These are phyloP conservation scores for Trichechus manatus DNA, from an alignment of 2,113 vertebrate species.

Conservation along the genomic window DNA sequence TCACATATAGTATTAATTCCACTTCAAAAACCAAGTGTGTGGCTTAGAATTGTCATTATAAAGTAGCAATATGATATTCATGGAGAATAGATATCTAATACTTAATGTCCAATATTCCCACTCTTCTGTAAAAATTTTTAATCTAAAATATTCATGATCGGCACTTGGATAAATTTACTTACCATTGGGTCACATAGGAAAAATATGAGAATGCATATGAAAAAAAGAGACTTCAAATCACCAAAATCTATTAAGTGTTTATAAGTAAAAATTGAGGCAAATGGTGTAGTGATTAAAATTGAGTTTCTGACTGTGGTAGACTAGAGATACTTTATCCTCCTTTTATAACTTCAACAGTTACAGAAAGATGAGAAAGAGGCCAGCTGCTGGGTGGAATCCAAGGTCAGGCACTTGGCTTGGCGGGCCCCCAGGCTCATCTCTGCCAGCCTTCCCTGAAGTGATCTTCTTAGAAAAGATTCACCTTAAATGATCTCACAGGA, in stretches of 20 bases:
- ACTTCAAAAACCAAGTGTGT: conserved; percentile 5
- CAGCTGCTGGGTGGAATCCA: not conserved
- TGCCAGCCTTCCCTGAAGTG: not conserved
- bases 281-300: not conserved
- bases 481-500: not conserved
- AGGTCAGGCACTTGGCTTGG: not conserved
- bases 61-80: not conserved
- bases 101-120: not conserved
- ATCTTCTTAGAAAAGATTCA: not conserved
- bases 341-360: not conserved
- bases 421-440: not conserved
- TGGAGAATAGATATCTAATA: not conserved
- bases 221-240: not conserved
- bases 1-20: conserved; percentile 7
- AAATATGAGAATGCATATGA: not conserved
- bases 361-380: not conserved
- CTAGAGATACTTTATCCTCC: not conserved
- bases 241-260: not conserved
- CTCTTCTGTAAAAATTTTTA: conserved; percentile 16
- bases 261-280: not conserved
- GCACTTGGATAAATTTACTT: not conserved
- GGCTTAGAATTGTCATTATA: not conserved
- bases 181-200: not conserved
- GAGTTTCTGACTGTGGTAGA: not conserved
- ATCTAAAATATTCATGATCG: conserved; percentile 11